Evolutionary conservation across 2,113 vertebrate species (phyloP).

Genomic region (Chaetura pelagica): DNA sequence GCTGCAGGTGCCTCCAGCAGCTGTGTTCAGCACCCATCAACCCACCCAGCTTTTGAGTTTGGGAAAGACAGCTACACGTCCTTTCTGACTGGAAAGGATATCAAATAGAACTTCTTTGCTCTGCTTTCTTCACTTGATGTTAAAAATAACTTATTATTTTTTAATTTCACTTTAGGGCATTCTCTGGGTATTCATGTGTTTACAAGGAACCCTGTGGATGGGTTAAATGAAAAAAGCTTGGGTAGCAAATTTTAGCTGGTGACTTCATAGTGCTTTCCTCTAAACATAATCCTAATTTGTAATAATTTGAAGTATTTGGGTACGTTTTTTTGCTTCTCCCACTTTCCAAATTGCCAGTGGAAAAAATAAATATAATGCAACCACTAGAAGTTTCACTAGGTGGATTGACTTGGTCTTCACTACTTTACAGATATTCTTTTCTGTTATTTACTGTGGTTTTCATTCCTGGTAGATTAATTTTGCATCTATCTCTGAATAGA

Average conservation of each 20-base stretch:
- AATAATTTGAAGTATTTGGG: background rate
- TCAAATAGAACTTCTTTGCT: background rate
- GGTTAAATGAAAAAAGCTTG: background rate
- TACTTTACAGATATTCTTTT: background rate
- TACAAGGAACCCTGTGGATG: background rate
- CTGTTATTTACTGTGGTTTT: background rate
- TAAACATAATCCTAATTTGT: background rate
- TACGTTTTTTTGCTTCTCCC: background rate
- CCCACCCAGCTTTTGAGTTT: fast-evolving
- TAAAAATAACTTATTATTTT: slow-evolving; percentile 47
- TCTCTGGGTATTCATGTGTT: slow-evolving; percentile 10
- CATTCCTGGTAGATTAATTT: background rate
- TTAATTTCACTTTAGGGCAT: slow-evolving; percentile 52
- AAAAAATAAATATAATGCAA: background rate
- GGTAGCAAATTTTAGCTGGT: background rate
- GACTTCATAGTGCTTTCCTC: background rate
- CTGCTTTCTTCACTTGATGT: background rate
- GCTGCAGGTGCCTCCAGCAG: fast-evolving
- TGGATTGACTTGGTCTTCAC: background rate
- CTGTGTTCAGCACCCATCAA: background rate
- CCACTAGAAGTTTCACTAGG: background rate
- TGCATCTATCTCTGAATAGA: background rate
- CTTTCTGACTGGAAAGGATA: background rate
- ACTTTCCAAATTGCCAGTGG: background rate
- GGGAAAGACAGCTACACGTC: background rate